These are phyloP conservation scores for Andricus curvator DNA, from an alignment of 2,888 invertebrate species.

Conservation along the genomic window DNA sequence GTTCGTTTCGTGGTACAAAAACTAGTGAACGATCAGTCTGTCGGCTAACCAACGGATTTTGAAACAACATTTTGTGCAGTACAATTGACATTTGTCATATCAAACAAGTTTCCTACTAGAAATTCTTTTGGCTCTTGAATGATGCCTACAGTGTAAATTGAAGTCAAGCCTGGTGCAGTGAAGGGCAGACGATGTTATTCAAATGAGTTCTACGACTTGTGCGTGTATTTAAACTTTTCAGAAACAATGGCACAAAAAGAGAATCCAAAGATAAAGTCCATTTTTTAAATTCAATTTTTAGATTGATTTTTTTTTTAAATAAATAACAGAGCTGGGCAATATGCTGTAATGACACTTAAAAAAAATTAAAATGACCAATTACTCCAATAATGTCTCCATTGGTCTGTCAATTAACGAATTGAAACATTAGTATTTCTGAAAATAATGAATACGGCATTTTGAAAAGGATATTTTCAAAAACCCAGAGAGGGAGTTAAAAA, in stretches of 20 bases:
- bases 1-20: conserved; percentile 49
- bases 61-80: conserved; percentile 23
- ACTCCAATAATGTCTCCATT: too few species aligned
- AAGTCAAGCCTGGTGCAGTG: conserved; percentile 38
- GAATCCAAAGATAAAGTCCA: neutral
- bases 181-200: conserved; percentile 24
- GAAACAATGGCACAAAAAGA: conserved; percentile 21
- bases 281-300: neutral
- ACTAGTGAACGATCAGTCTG: conserved; percentile 55
- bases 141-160: conserved; percentile 8
- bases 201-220: conserved; percentile 22
- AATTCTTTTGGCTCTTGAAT: conserved; percentile 2
- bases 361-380: too few species aligned
- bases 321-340: neutral
- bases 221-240: conserved; percentile 11
- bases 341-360: neutral
- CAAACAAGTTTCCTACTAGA: neutral
- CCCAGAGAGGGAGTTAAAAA: neutral
- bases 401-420: neutral
- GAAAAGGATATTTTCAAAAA: neutral
- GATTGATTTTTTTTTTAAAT: neutral
- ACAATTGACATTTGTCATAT: conserved; percentile 19
- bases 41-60: conserved; percentile 49
- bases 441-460: neutral
- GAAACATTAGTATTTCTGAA: neutral